Base-by-base conservation (phyloP, 2,797 vertebrate species). In the Chrosomus eos region DNA sequence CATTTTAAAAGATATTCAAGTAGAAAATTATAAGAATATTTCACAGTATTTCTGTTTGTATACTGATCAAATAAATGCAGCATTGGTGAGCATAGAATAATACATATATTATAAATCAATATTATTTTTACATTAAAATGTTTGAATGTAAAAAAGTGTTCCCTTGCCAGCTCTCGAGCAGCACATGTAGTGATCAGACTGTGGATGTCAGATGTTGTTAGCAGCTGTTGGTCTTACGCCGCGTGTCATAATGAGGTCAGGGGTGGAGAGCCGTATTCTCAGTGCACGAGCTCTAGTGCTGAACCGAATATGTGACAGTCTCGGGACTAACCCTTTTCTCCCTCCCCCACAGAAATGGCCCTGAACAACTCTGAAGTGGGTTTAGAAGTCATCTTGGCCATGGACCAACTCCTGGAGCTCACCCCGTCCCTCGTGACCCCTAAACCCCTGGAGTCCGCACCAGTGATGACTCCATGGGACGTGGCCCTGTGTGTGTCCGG, bases 401-500 rank as follows among this genome's bases (percentile, higher is more conserved):
- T 87, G 31, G 91, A 92, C 16, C 84, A 91, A 66, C 85, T 93
- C 72, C 0, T 91, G 84, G 91, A 95, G 76, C 90, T 88, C 31
- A 74, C 87, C 82, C 90, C 88, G 18, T 87, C 81, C 62, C 28
- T 84, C 0, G 19, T 83, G 45, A 81, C 93, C 64, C 81, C 91
- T 48, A 86, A 92, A 64, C 83, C 92, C 53, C 87, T 93, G 4
- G 86, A 91, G n/a, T 90, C 94, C 84, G 91, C 94, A 83, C 91
- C 95, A 0, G 90, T 91, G 68, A 82, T 95, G 89, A 95, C 93
- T 77, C 94, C 94, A 0, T 99, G 98, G 98, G 97, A 98, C 0
- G 94, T 98, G 8, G 94, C 94, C 21, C 94, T 98, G 74, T 98
- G 97, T 70, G 75, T 97, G 85, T 98, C 97, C 0, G 97, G 97